Evolutionary conservation across 2,888 invertebrate genomes (phyloP).

Genomic region (Pseudococcus viburni): DNA sequence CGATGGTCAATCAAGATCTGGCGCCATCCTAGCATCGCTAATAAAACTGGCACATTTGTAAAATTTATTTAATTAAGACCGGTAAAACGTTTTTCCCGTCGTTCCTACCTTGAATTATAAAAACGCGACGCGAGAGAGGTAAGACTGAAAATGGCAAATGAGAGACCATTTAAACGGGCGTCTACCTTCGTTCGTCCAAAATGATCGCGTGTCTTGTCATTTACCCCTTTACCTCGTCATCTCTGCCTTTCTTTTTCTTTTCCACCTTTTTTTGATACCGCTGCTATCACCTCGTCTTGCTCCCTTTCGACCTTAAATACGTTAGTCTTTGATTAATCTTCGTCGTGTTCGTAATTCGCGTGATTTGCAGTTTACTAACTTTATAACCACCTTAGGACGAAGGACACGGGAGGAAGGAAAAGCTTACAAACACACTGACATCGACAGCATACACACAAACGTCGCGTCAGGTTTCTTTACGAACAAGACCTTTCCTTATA

Average conservation of each 20-base stretch:
- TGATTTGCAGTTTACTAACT: slow-evolving; percentile 39
- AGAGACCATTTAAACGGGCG: slow-evolving; percentile 43
- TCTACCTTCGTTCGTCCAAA: slow-evolving; percentile 30
- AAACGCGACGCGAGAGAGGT: neutral
- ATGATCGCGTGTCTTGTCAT: slow-evolving; percentile 39
- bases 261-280: neutral
- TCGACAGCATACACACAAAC: no score
- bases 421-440: neutral
- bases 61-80: slow-evolving; percentile 44
- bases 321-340: slow-evolving; percentile 31
- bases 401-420: neutral
- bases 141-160: slow-evolving; percentile 43
- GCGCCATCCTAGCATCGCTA: neutral
- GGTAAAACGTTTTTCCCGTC: neutral
- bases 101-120: neutral
- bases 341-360: slow-evolving; percentile 42
- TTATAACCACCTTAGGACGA: slow-evolving; percentile 11
- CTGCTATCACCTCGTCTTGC: neutral
- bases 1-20: neutral
- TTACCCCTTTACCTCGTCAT: neutral
- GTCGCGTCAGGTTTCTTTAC: neutral
- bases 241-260: neutral
- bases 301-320: neutral
- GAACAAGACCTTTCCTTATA: neutral
- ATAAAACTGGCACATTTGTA: neutral